Base-by-base conservation (phyloP, 2,888 invertebrate genomes). In the Aethes cnicana region DNA sequence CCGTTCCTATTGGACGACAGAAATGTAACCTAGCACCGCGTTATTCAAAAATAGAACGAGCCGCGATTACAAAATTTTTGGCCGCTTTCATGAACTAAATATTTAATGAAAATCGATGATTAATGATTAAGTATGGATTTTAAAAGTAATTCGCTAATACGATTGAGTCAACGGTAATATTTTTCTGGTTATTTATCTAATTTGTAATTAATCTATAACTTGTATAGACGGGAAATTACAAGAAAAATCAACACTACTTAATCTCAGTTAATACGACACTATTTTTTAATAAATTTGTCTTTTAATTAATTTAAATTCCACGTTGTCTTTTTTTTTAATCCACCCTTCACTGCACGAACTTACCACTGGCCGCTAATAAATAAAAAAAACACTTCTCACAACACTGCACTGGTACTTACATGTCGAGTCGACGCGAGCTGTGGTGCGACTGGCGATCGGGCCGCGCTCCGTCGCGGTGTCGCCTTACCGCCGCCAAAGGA, bases 341-440 rank as follows among this genome's bases (percentile, higher is more conserved):
- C 58, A 58, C 58, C 54, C 61, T 58, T 61, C 75, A 77, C 76
- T 75, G 72, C 77, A 81, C 76, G 70, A 28, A 48, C 62, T 44
- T 55, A 60, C 62, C 71, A 62, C 76, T 75, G 81, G 71, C 81
- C 82, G 71, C 76, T 73, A 57, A 60, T 58, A 59, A 56, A 66
- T 66, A 78, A 74, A 69, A 74, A 71, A 70, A 73, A 62, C 78
- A 79, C 77, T 77, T 63, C 23, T 55, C 54, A 66, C 59, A 62
- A 71, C 84, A 84, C 83, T 78, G 61, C 82, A 81, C 83, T 77
- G 73, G 69, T 89, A 89, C 89, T 89, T 89, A 89, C 89, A 88
- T 89, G 85, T 88, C 85, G 89, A 89, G 88, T 88, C 89, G 89
- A 84, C 88, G 89, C 86, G 83, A 72, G 87, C 89, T 88, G 86